These are phyloP conservation scores for Micrasema minimum DNA, from an alignment of 1,140 invertebrate species.

Conservation along the genomic window DNA sequence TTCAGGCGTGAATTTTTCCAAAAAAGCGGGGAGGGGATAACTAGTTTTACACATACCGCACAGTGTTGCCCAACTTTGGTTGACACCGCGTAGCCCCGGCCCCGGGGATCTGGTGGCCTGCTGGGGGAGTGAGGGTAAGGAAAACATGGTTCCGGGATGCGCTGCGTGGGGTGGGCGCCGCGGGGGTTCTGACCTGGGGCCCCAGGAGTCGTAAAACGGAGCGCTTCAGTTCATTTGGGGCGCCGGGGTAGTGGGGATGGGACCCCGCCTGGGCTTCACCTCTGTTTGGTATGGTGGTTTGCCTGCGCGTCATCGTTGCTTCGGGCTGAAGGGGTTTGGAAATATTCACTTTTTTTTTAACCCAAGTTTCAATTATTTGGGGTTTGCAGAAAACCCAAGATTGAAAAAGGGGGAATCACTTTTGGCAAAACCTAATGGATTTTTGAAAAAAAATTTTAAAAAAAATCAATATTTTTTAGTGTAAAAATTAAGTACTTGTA, in stretches of 20 bases:
- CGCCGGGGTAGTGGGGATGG: slow-evolving; percentile 71
- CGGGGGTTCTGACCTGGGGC: slow-evolving; percentile 87
- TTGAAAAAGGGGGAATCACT: no score
- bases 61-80: slow-evolving; percentile 66
- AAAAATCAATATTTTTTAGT: no score
- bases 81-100: slow-evolving; percentile 74
- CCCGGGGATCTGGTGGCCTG: slow-evolving; percentile 90
- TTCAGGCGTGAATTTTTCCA: no score
- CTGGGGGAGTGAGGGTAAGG: slow-evolving; percentile 92
- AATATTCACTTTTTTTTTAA: no score
- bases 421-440: no score
- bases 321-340: no score
- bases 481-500: no score
- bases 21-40: no score
- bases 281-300: slow-evolving; percentile 63
- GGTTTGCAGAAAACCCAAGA: no score
- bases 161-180: slow-evolving; percentile 77
- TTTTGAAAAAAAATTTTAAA: no score
- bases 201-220: slow-evolving; percentile 93
- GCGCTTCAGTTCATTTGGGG: slow-evolving; percentile 90
- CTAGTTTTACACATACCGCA: slow-evolving; percentile 58
- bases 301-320: slow-evolving; percentile 61
- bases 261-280: slow-evolving; percentile 53
- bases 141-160: slow-evolving; percentile 88
- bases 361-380: no score